These are phyloP conservation scores for Octopus sinensis DNA, from an alignment of 1,140 invertebrate species.

Conservation along the genomic window DNA sequence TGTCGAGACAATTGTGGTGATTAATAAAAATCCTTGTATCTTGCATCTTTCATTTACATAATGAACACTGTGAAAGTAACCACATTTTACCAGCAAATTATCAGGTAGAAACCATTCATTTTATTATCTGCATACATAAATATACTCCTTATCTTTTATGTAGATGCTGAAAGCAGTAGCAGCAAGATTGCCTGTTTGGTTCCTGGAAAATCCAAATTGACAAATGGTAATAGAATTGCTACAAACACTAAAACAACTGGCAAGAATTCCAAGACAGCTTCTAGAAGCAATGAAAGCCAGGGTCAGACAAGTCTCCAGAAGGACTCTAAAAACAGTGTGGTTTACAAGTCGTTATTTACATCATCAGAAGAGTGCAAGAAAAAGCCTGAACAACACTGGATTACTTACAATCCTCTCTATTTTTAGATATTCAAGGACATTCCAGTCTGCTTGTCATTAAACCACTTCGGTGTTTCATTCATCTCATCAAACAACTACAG, in stretches of 20 bases:
- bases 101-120: too few species aligned
- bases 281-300: neutral
- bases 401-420: constrained; percentile 84
- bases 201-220: constrained; percentile 20
- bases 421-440: neutral
- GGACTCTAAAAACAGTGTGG: constrained; percentile 83
- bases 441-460: too few species aligned
- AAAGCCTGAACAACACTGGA: constrained; percentile 89
- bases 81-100: too few species aligned
- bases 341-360: constrained; percentile 94
- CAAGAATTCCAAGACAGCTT: constrained; percentile 15
- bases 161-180: constrained; percentile 13
- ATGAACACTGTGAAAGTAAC: too few species aligned
- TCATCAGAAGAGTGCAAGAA: constrained; percentile 79
- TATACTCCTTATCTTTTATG: neutral
- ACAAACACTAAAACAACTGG: constrained; percentile 16
- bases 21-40: too few species aligned
- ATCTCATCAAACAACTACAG: too few species aligned
- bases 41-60: too few species aligned
- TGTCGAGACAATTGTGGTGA: too few species aligned
- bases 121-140: too few species aligned
- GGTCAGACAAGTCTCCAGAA: constrained; percentile 58
- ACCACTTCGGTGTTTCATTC: too few species aligned
- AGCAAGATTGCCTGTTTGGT: neutral
- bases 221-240: constrained; percentile 18